These are phyloP conservation scores for Micoletzkya japonica DNA, from an alignment of 2,888 invertebrate genomes.

Conservation along the genomic window DNA sequence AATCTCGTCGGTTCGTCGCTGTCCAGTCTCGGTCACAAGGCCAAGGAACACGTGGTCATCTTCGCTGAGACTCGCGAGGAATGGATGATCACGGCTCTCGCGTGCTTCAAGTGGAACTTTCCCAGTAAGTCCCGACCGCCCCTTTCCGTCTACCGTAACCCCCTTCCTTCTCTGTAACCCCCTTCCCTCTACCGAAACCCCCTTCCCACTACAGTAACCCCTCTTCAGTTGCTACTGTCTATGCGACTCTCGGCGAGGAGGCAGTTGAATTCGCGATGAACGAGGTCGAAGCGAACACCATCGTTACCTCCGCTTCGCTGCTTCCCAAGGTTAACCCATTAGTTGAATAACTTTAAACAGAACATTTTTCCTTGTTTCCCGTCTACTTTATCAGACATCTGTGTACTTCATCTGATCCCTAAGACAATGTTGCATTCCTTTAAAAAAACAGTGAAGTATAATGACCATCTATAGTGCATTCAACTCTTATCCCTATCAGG, in stretches of 20 bases:
- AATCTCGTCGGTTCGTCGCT: conserved; percentile 35
- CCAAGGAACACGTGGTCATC: conserved; percentile 82
- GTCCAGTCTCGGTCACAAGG: conserved; percentile 89
- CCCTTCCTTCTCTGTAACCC: not conserved
- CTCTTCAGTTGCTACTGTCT: conserved; percentile 84
- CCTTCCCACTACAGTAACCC: too few relatives aligned
- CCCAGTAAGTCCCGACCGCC: conserved; percentile 70
- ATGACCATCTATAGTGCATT: too few relatives aligned
- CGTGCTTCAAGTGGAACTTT: conserved; percentile 90
- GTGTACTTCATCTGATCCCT: too few relatives aligned
- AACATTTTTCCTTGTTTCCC: not conserved
- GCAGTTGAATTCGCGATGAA: conserved; percentile 94
- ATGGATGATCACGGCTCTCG: conserved; percentile 95
- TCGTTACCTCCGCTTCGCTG: conserved; percentile 88
- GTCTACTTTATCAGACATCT: too few relatives aligned
- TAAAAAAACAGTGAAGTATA: too few relatives aligned
- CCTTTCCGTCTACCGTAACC: not conserved
- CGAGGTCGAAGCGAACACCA: conserved; percentile 89
- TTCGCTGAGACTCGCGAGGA: conserved; percentile 97
- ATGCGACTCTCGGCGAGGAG: conserved; percentile 93
- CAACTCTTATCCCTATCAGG: conserved; percentile 29
- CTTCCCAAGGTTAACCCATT: conserved; percentile 92
- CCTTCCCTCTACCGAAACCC: not conserved
- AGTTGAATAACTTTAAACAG: conserved; percentile 54
- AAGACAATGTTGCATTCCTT: too few relatives aligned